phyloP scores from a whole-genome alignment of 2,888 invertebrate species.

The Cactoblastis cactorum region DNA sequence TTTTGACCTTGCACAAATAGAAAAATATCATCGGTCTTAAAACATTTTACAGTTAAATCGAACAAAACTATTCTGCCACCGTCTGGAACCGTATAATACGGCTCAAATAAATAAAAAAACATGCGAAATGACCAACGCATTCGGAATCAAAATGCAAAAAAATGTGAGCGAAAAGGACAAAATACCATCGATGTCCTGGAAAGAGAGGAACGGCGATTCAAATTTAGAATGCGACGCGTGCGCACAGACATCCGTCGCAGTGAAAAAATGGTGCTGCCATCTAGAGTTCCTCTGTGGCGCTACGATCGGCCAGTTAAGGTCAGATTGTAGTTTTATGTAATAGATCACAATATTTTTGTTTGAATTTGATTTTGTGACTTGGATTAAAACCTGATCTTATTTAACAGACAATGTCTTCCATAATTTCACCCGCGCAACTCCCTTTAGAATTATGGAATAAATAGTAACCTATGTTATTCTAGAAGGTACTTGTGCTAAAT shows the following conservation, averaged over 20 bases:
- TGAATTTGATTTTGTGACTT: neutral
- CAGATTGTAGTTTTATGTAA: conserved; percentile 7
- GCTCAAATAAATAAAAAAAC: conserved; percentile 64
- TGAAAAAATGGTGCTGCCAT: conserved; percentile 66
- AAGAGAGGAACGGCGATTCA: conserved; percentile 56
- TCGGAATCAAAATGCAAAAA: conserved; percentile 76
- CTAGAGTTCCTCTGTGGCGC: conserved; percentile 52
- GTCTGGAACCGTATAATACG: conserved; percentile 53
- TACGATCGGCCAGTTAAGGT: conserved; percentile 9
- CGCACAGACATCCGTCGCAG: conserved; percentile 71
- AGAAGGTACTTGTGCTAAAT: too few relatives aligned
- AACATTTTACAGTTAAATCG: conserved; percentile 54
- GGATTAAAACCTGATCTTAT: neutral
- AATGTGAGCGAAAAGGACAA: conserved; percentile 61
- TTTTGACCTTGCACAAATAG: too few relatives aligned
- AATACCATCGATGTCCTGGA: conserved; percentile 38
- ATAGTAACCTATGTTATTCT: too few relatives aligned
- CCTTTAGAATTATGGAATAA: too few relatives aligned
- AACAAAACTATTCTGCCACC: conserved; percentile 43
- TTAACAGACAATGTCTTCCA: neutral
- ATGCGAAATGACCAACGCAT: conserved; percentile 68
- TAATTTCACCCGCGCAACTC: too few relatives aligned
- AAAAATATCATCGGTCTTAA: conserved; percentile 57
- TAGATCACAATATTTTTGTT: neutral
- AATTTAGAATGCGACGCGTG: conserved; percentile 78